A percentile compares a stretch with the other conserved stretches of the same genome.
phyloP scores from a whole-genome alignment of 2,113 vertebrate species.

The Budorcas taxicolor region DNA sequence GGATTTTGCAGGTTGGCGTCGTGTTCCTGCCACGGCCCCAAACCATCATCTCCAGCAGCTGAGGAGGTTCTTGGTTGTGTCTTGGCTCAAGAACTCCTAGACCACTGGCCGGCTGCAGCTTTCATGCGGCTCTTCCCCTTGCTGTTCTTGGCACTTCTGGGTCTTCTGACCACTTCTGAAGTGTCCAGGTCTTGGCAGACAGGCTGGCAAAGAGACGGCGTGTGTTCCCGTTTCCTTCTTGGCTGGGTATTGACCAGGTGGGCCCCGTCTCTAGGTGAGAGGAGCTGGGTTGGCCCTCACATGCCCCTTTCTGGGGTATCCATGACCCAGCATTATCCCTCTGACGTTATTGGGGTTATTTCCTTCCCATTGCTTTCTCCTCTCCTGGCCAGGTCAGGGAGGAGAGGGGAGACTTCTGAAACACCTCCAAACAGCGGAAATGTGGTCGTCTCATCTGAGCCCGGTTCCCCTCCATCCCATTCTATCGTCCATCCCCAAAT shows the following conservation, averaged over 20 bases:
- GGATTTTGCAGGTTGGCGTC: not conserved
- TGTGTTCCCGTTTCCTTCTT: not conserved
- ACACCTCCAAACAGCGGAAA: not conserved
- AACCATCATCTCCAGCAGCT: not conserved
- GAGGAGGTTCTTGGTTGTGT: not conserved
- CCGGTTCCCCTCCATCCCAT: not conserved
- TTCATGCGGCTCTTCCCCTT: not conserved
- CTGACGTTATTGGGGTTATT: not conserved
- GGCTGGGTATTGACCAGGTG: not conserved
- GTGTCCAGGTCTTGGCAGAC: not conserved
- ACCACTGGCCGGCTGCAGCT: not conserved
- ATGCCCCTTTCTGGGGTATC: not conserved
- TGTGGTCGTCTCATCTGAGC: not conserved
- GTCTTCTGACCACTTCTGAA: not conserved
- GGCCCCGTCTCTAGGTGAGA: not conserved
- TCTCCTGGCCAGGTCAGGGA: not conserved
- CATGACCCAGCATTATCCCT: not conserved
- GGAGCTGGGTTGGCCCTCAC: not conserved
- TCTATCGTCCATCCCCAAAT: not conserved
- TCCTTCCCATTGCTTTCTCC: not conserved
- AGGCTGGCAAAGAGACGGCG: not conserved
- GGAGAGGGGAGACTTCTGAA: not conserved
- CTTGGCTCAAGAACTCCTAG: not conserved
- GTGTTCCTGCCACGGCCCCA: not conserved
- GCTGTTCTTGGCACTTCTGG: not conserved